A percentile compares a stretch with the other conserved stretches of the same genome.
Evolutionary conservation across 2,888 invertebrate species (phyloP).

Genomic region (Tiliacea citrago): DNA sequence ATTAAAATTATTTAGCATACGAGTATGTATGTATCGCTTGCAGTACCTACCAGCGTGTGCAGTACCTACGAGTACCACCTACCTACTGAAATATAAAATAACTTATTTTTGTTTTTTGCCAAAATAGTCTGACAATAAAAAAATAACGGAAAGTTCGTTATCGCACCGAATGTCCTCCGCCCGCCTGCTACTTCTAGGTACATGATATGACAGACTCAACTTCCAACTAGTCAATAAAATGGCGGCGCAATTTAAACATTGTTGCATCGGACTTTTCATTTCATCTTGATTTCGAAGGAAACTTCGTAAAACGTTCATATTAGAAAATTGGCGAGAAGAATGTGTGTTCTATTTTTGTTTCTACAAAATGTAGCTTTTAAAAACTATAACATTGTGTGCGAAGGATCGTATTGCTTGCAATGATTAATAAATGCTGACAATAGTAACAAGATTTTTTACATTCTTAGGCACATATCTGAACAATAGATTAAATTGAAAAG

Average conservation of each 20-base stretch:
- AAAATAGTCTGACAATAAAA: not conserved
- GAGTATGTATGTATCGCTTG: too few species aligned
- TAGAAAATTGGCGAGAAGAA: slow-evolving; percentile 2
- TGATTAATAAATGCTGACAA: too few species aligned
- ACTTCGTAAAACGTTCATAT: not conserved
- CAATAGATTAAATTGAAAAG: too few species aligned
- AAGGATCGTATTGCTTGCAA: too few species aligned
- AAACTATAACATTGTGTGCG: not conserved
- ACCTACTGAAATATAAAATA: not conserved
- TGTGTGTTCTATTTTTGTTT: not conserved
- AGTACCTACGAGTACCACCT: too few species aligned
- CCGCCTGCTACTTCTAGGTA: not conserved
- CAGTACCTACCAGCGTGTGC: too few species aligned
- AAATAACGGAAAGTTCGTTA: not conserved
- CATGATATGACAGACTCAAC: slow-evolving; percentile 17
- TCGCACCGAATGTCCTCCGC: not conserved
- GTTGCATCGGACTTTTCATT: slow-evolving; percentile 1
- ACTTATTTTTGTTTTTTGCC: too few species aligned
- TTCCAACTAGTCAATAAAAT: slow-evolving; percentile 23
- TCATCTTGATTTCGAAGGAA: slow-evolving; percentile 16
- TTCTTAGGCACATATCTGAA: too few species aligned
- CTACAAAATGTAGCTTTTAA: not conserved
- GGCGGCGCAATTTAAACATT: not conserved
- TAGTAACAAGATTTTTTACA: too few species aligned
- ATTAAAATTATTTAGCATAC: not conserved